Evolutionary conservation across 2,888 invertebrate species (phyloP), one percentile per base, ranked within the genome.

Genomic region (Arrhopalites spinosus): DNA sequence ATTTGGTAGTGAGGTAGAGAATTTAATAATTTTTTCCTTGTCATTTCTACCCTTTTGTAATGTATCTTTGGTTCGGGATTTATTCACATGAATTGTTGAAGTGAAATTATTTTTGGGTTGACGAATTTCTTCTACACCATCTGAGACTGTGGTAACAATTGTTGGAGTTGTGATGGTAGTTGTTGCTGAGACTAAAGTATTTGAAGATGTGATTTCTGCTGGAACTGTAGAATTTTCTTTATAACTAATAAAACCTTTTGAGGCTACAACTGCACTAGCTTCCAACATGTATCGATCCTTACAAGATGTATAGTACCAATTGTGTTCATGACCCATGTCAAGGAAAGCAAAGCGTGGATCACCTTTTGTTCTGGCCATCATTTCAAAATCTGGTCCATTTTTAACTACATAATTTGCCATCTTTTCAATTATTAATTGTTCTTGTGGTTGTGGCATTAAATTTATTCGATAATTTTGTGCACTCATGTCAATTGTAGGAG

Each of bases 361-460:
- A 72, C 84, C 91, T 84, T 93, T 94, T 2, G 90, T 90, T 82
- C 91, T 91, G 13, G 95, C 92, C 30, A 94, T 93, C 47, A 92
- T 90, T 83, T 98, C 98, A 85, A 98, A 98, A 83, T 94, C 93
- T 74, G 91, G 90, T 0, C 98, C 99, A 86, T 98, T 98, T 83
- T 95, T 94, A 0, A 95, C 93, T 0, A 99, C 98, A 86, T 98
- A 98, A 79, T 92, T 91, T 0, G 98, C 98, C 91, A 98, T 96
- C 86, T 97, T 96, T 86, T 97, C 96, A 76, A 99, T 93, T 11
- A 98, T 93, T 25, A 93, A 89, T 84, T 92, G 91, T 0, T 93
- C 87, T 83, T 95, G 95, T 3, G 92, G 91, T 0, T 95, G 92
- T 0, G 97, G 97, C 1, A 89, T 86, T 59, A 79, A 77, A 27